Evolutionary conservation across 2,797 vertebrate genomes (phyloP).

Genomic region (Babyrousa celebensis): DNA sequence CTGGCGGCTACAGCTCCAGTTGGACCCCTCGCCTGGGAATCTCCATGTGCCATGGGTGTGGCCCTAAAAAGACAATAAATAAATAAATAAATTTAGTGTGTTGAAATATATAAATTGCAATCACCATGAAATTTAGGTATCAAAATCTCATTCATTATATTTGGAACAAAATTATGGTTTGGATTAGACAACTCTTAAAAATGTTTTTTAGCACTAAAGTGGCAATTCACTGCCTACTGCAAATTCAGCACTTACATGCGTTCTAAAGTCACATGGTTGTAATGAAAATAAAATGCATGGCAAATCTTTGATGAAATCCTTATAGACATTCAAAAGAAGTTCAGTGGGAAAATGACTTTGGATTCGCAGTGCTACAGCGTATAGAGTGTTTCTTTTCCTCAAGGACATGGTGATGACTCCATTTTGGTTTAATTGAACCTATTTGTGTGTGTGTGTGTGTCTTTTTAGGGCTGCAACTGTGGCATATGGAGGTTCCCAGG

Average conservation of each 20-base stretch:
- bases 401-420: constrained; percentile 81
- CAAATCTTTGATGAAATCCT: constrained; percentile 84
- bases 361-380: constrained; percentile 77
- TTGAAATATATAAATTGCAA: background rate
- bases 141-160: constrained; percentile 81
- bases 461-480: no score
- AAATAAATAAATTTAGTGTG: background rate
- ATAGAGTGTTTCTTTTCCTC: constrained; percentile 85
- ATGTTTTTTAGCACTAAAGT: constrained; percentile 82
- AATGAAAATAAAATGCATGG: constrained; percentile 83
- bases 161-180: constrained; percentile 85
- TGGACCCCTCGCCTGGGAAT: no score
- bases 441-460: no score
- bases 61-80: no score
- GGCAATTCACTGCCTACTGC: constrained; percentile 85
- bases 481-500: no score
- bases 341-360: constrained; percentile 85
- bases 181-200: constrained; percentile 85
- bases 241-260: constrained; percentile 87
- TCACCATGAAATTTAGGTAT: constrained; percentile 76
- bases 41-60: no score
- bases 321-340: constrained; percentile 79
- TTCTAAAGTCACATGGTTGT: constrained; percentile 82
- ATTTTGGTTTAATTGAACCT: constrained; percentile 84
- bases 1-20: no score